Evolutionary conservation across 2,797 vertebrate genomes (phyloP).

Genomic region (Argentina silus): DNA sequence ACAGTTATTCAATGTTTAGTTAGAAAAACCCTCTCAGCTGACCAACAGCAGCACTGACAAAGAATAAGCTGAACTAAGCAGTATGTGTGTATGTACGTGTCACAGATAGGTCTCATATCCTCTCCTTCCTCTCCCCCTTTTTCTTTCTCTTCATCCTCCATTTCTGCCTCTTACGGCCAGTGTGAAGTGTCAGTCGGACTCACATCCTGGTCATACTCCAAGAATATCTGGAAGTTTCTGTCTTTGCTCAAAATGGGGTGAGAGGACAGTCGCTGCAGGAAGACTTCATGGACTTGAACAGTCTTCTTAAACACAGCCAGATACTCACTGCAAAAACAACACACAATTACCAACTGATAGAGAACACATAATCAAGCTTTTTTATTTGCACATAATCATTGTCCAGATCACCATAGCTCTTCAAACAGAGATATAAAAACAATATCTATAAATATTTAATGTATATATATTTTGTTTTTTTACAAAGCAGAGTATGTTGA

Average conservation of each 20-base stretch:
- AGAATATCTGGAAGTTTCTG: slow-evolving; percentile 96
- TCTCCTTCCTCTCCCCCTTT: slow-evolving; percentile 64
- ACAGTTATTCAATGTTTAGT: not conserved
- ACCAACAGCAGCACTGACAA: slow-evolving; percentile 29
- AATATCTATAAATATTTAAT: not conserved
- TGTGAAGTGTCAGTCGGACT: slow-evolving; percentile 65
- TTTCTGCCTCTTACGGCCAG: slow-evolving; percentile 19
- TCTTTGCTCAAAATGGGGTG: slow-evolving; percentile 94
- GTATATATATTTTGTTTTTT: too few species aligned
- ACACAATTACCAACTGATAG: not conserved
- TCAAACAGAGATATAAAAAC: not conserved
- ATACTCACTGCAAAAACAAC: slow-evolving; percentile 78
- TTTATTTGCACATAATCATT: not conserved
- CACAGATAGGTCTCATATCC: slow-evolving; percentile 54
- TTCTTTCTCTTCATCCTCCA: slow-evolving; percentile 19
- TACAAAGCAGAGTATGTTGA: too few species aligned
- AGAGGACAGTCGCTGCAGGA: slow-evolving; percentile 92
- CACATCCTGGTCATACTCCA: slow-evolving; percentile 98
- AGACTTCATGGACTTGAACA: slow-evolving; percentile 95
- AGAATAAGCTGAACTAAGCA: slow-evolving; percentile 71
- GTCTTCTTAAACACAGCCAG: slow-evolving; percentile 99
- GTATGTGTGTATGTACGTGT: slow-evolving; percentile 51
- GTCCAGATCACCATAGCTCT: not conserved
- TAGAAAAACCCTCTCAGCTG: not conserved
- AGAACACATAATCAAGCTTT: not conserved